Conservation (phyloP, 2,888 invertebrate genomes). For the Rhimphoctona megacephalus region DNA sequence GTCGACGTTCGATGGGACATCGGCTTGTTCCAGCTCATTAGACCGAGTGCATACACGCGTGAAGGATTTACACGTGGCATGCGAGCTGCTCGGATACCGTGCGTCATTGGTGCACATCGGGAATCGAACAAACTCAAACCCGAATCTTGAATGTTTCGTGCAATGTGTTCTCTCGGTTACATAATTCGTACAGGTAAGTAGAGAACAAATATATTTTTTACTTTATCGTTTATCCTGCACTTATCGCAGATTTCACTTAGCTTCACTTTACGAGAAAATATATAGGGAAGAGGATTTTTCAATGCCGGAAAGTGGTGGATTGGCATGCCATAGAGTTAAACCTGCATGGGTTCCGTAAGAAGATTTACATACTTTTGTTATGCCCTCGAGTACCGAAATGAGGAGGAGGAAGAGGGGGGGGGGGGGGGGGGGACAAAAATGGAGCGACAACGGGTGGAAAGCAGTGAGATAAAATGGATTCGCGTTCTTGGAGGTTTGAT, state of each 20-base stretch:
- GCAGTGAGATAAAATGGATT: neutral
- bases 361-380: slow-evolving; percentile 13
- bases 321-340: neutral
- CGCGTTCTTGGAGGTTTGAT: neutral
- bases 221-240: slow-evolving; percentile 32
- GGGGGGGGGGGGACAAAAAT: neutral
- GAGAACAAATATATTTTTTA: slow-evolving; percentile 22
- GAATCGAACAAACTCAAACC: slow-evolving; percentile 42
- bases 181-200: neutral
- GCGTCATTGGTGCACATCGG: slow-evolving; percentile 39
- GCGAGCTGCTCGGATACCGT: slow-evolving; percentile 55
- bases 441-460: neutral
- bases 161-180: neutral
- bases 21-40: slow-evolving; percentile 81
- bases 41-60: slow-evolving; percentile 77
- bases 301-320: neutral
- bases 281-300: neutral
- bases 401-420: no score
- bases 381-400: neutral
- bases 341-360: neutral
- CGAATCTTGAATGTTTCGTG: slow-evolving; percentile 2
- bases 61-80: slow-evolving; percentile 78
- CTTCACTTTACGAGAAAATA: neutral
- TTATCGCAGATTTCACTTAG: slow-evolving; percentile 28
- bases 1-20: slow-evolving; percentile 71